Percentiles rank a stretch among this genome's conserved stretches.
phyloP scores from a whole-genome alignment of 2,113 vertebrate genomes.

The Hippotragus niger region DNA sequence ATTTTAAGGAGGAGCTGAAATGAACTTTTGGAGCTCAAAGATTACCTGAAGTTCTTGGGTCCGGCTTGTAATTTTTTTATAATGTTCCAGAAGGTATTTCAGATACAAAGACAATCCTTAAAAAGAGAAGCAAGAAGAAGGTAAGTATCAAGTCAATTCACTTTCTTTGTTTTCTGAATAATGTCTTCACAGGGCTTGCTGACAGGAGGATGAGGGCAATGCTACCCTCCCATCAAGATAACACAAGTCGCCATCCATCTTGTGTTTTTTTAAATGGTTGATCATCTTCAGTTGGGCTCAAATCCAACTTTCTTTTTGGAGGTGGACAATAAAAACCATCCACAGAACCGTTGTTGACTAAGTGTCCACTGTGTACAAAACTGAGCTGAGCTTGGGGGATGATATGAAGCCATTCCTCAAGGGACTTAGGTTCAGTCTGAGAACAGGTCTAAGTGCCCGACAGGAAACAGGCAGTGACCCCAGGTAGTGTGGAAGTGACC shows the following conservation, averaged over 20 bases:
- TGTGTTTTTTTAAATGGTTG: background rate
- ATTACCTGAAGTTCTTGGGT: conserved; percentile 78
- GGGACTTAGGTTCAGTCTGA: background rate
- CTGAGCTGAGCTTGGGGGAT: background rate
- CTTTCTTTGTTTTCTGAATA: background rate
- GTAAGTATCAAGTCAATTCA: background rate
- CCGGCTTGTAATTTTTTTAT: conserved; percentile 18
- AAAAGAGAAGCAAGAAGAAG: background rate
- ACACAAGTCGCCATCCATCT: rapidly evolving
- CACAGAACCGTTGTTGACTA: too few species aligned
- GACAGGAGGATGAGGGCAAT: rapidly evolving
- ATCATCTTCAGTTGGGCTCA: background rate
- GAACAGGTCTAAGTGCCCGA: background rate
- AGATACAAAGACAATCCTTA: conserved; percentile 76
- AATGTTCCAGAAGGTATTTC: conserved; percentile 56
- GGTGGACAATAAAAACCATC: background rate
- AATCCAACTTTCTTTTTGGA: background rate
- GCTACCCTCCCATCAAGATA: rapidly evolving
- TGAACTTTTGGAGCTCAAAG: background rate
- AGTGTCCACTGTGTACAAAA: background rate
- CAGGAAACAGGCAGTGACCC: rapidly evolving
- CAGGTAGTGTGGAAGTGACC: rapidly evolving
- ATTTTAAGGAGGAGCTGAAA: background rate
- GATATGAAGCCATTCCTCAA: background rate
- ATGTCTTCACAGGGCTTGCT: background rate